Percentiles rank a stretch among this genome's conserved stretches.
phyloP scores from a whole-genome alignment of 2,888 invertebrate species.

The Andrena flavipes region DNA sequence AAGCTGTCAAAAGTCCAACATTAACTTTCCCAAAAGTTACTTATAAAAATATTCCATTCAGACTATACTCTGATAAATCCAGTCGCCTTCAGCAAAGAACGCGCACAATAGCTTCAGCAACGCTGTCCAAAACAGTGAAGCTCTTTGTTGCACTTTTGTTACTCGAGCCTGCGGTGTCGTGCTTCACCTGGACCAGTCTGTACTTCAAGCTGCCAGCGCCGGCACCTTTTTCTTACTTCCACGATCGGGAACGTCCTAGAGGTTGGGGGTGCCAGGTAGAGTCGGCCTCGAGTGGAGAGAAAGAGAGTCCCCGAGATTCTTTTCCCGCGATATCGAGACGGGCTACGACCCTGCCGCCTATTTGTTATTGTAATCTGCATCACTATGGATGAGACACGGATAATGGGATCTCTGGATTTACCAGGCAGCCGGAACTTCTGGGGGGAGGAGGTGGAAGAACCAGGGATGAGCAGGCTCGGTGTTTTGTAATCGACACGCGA shows the following conservation, averaged over 20 bases:
- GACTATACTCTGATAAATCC: not conserved
- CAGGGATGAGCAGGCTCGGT: constrained; percentile 36
- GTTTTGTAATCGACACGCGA: constrained; percentile 55
- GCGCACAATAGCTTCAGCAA: not conserved
- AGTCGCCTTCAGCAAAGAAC: not conserved
- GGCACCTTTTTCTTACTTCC: constrained; percentile 47
- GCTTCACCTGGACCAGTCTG: constrained; percentile 24
- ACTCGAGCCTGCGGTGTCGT: not conserved
- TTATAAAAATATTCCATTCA: not conserved
- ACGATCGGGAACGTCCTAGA: constrained; percentile 45
- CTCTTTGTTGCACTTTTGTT: constrained; percentile 22
- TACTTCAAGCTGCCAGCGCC: constrained; percentile 47
- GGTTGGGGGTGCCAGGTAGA: constrained; percentile 48
- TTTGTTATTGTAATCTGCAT: constrained; percentile 82
- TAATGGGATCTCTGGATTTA: constrained; percentile 78
- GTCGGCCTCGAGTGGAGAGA: constrained; percentile 30
- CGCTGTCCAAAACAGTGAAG: not conserved
- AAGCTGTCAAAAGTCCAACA: too few species aligned
- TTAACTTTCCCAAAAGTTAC: not conserved
- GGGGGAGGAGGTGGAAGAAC: constrained; percentile 50
- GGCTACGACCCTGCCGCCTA: constrained; percentile 72
- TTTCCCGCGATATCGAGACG: constrained; percentile 65
- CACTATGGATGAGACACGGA: constrained; percentile 80
- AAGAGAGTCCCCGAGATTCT: constrained; percentile 52
- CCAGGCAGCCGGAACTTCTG: constrained; percentile 65